These are phyloP conservation scores for Enteromius mattozi DNA, from an alignment of 2,797 vertebrate species.

Conservation along the genomic window DNA sequence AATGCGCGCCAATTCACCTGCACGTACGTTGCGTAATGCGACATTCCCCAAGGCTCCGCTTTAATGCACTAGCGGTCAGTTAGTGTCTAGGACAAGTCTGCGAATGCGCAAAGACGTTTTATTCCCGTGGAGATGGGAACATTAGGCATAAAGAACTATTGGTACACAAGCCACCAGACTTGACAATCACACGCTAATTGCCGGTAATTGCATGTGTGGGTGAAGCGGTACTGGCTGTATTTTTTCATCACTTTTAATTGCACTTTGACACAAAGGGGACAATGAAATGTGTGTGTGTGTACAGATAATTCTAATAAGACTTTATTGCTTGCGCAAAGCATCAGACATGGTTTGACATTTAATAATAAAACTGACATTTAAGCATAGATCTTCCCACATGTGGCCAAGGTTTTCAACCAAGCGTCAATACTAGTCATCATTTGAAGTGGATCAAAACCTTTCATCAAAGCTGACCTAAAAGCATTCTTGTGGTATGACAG, in stretches of 20 bases:
- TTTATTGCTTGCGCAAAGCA: slow-evolving; percentile 7
- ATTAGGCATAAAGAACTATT: slow-evolving; percentile 11
- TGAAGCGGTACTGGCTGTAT: slow-evolving; percentile 14
- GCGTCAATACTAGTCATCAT: neutral
- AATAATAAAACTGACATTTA: slow-evolving; percentile 15
- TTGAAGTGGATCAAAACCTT: neutral
- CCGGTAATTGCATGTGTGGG: slow-evolving; percentile 40
- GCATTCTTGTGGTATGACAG: neutral
- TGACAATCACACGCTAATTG: slow-evolving; percentile 27
- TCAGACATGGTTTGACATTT: slow-evolving; percentile 18
- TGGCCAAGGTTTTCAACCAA: neutral
- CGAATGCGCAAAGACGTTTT: neutral
- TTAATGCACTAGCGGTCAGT: neutral
- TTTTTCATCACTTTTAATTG: slow-evolving; percentile 7
- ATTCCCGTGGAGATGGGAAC: neutral
- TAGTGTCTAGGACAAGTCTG: neutral
- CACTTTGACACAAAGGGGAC: slow-evolving; percentile 26
- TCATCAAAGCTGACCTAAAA: neutral
- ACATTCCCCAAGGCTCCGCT: slow-evolving; percentile 39
- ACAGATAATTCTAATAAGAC: neutral
- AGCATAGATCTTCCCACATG: neutral
- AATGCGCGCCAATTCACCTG: slow-evolving; percentile 36
- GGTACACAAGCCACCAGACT: slow-evolving; percentile 3
- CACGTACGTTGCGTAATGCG: slow-evolving; percentile 44
- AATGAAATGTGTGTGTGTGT: neutral